phyloP scores from a whole-genome alignment of 2,797 vertebrate species.

The Coilia nasus region DNA sequence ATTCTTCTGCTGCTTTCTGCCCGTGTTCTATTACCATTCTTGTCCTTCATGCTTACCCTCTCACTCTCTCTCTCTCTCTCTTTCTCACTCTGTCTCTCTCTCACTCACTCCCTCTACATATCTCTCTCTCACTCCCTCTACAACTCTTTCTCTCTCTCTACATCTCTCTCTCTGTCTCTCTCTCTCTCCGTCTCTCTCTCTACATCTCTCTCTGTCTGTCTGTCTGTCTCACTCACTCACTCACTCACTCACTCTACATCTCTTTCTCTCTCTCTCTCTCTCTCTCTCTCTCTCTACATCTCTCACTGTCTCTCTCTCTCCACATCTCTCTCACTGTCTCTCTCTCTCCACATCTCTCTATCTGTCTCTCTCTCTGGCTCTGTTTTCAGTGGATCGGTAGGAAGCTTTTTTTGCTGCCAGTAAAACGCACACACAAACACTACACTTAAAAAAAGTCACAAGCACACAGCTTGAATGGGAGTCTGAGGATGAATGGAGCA shows the following conservation, averaged over 20 bases:
- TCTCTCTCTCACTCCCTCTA: too few relatives aligned
- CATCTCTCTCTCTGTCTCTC: neutral
- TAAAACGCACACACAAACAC: neutral
- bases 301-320: too few relatives aligned
- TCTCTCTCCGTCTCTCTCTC: neutral
- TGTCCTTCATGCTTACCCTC: too few relatives aligned
- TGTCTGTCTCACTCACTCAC: neutral
- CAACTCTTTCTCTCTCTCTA: neutral
- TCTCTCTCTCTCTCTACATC: neutral
- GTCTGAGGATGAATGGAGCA: slow-evolving; percentile 11
- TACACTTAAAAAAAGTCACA: neutral
- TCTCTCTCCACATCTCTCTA: neutral
- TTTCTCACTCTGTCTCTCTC: too few relatives aligned
- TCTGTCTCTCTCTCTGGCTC: neutral
- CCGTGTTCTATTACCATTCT: neutral
- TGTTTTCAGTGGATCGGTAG: neutral
- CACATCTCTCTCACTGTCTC: neutral
- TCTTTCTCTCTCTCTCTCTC: neutral
- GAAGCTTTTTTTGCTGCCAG: neutral
- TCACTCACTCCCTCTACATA: too few relatives aligned
- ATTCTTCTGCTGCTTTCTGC: neutral
- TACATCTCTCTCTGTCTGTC: neutral
- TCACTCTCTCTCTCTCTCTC: neutral
- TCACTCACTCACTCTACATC: neutral
- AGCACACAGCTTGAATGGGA: neutral